Base-by-base conservation (phyloP, 2,797 vertebrate genomes). In the Crossoptilon crossoptilon region DNA sequence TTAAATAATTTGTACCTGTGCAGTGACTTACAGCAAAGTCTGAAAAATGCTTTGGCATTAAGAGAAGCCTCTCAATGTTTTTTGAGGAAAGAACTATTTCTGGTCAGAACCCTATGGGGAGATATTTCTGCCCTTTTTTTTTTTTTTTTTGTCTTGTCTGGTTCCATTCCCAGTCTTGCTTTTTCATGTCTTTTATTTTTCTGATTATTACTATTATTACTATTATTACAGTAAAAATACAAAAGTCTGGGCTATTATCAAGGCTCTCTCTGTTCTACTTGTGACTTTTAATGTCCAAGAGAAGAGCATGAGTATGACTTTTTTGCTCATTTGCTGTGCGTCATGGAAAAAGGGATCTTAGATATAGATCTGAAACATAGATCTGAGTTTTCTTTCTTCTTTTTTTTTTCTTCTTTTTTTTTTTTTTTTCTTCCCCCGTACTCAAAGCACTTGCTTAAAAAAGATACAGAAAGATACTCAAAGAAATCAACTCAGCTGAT, bases 341-440 rank as follows among this genome's bases (percentile, higher is more conserved):
- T 79, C 16, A n/a, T 59, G 21, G 64, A 74, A 87, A 92, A 76
- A 1, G 4, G 22, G 39, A 76, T 86, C 60, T 67, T 76, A 44
- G 23, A 15, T 91, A 92, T 68, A 84, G 85, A 81, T 93, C 46
- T 62, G 66, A 88, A 85, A 89, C 74, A 86, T 7, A 85, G 78
- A 89, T 60, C 56, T 84, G 39, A 53, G 73, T 90, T 92, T 91
- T 63, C 23, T 74, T 88, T 64, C 11, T 84, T 76, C 16, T 69
- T 60, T 26, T 16, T 11, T 24, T 29, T 71, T 63, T 37, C 35
- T 35, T 35, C 8, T 37, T 55, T 29, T 84, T 64, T 15, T 39
- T 26, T 29, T 16, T 11, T 23, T n/a, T 71, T 63, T 56, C 14
- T n/a, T 27, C 17, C 18, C 43, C 37, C 13, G 5, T 39, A 23